These are phyloP conservation scores for Saguinus imperator DNA, from an alignment of 2,113 vertebrate species.

Conservation along the genomic window DNA sequence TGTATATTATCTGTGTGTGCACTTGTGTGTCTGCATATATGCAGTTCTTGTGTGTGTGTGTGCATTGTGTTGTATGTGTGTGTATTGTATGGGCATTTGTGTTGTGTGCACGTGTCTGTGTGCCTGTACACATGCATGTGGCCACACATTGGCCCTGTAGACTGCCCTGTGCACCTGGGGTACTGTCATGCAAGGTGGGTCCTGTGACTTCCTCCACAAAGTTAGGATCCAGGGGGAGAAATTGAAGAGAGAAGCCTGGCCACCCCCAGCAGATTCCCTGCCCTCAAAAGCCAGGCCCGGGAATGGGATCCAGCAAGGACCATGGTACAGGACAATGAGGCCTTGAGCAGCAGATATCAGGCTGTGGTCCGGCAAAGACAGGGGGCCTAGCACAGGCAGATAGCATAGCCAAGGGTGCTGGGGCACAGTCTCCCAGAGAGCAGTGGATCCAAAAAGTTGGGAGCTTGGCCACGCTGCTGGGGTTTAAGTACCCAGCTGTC, in stretches of 20 bases:
- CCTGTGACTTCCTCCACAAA: neutral
- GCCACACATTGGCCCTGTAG: fast-evolving
- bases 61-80: neutral
- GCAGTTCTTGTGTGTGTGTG: neutral
- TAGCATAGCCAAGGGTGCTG: too few relatives aligned
- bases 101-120: neutral
- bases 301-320: neutral
- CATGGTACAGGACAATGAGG: too few relatives aligned
- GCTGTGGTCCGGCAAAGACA: neutral
- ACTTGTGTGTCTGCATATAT: neutral
- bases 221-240: too few relatives aligned
- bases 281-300: neutral
- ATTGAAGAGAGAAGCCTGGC: neutral
- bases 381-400: neutral
- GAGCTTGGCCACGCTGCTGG: neutral
- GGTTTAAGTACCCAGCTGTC: too few relatives aligned
- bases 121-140: neutral
- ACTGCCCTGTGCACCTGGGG: neutral
- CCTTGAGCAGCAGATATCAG: neutral
- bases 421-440: neutral
- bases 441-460: too few relatives aligned
- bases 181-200: too few relatives aligned
- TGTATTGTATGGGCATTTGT: neutral
- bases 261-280: too few relatives aligned
- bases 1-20: neutral